Percentiles rank a stretch among this genome's conserved stretches.
These are phyloP conservation scores for Ceratina australensis DNA, from an alignment of 1,140 invertebrate genomes.

Conservation along the genomic window DNA sequence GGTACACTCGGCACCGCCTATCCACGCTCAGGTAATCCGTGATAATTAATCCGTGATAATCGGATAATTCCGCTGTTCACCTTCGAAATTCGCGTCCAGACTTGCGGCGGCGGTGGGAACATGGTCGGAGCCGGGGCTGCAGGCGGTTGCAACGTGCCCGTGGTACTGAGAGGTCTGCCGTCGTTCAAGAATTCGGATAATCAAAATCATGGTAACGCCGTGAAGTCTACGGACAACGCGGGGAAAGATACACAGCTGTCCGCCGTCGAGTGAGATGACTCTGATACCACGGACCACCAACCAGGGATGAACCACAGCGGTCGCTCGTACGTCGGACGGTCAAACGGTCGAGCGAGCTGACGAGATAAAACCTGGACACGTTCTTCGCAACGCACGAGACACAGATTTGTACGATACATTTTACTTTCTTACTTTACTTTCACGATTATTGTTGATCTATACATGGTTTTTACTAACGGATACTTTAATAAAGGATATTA, in stretches of 20 bases:
- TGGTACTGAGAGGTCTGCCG: conserved; percentile 39
- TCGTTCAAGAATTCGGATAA: conserved; percentile 54
- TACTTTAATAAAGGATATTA: conserved; percentile 52
- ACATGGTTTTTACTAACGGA: conserved; percentile 51
- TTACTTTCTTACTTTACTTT: conserved; percentile 38
- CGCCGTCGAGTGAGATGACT: conserved; percentile 2
- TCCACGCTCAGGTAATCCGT: conserved; percentile 66
- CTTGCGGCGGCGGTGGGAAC: conserved; percentile 43
- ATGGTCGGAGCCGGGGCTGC: conserved; percentile 40
- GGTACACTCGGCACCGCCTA: conserved; percentile 76
- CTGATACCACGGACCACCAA: background rate
- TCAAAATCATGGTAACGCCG: conserved; percentile 47
- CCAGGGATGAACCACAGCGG: conserved; percentile 35
- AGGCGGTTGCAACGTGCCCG: conserved; percentile 51
- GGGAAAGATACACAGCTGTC: conserved; percentile 56
- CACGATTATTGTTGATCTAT: conserved; percentile 41
- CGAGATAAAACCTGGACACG: background rate
- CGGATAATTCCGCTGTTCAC: no score
- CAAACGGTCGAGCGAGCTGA: background rate
- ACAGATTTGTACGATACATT: conserved; percentile 20
- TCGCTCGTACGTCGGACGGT: conserved; percentile 26
- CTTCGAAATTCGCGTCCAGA: conserved; percentile 30
- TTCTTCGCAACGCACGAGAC: no score
- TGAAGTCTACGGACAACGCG: conserved; percentile 43
- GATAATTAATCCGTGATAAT: conserved; percentile 22